Conservation (phyloP, 2,888 invertebrate genomes). For the Pasiphila rectangulata region DNA sequence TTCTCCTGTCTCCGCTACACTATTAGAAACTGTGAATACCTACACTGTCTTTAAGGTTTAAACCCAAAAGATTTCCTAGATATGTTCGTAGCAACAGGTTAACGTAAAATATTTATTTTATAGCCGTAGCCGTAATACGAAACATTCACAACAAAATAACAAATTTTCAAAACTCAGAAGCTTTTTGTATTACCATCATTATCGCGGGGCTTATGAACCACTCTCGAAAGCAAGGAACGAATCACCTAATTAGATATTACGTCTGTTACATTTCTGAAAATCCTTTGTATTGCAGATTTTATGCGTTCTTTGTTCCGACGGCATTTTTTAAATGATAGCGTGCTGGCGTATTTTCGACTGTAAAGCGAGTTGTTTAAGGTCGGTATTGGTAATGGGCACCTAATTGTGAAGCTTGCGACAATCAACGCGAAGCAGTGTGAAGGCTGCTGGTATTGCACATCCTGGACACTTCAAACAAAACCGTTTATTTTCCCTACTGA, state of each 20-base stretch:
- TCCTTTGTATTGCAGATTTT: constrained; percentile 75
- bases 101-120: no score
- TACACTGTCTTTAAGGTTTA: no score
- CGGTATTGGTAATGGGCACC: constrained; percentile 35
- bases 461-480: not conserved
- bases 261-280: constrained; percentile 72
- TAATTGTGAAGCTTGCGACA: constrained; percentile 62
- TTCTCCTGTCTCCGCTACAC: no score
- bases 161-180: not conserved
- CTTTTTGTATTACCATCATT: constrained; percentile 9
- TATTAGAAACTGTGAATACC: no score
- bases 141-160: not conserved
- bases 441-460: not conserved
- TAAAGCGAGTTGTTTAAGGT: constrained; percentile 41
- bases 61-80: no score
- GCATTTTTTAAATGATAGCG: constrained; percentile 50
- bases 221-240: constrained; percentile 51
- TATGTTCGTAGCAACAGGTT: no score
- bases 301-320: constrained; percentile 69
- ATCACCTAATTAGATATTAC: constrained; percentile 75
- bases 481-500: not conserved
- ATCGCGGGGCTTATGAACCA: constrained; percentile 20
- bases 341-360: constrained; percentile 38
- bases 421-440: constrained; percentile 55
- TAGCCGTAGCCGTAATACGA: no score